Conservation (phyloP, 2,888 invertebrate species). For the Agonopterix arenella region DNA sequence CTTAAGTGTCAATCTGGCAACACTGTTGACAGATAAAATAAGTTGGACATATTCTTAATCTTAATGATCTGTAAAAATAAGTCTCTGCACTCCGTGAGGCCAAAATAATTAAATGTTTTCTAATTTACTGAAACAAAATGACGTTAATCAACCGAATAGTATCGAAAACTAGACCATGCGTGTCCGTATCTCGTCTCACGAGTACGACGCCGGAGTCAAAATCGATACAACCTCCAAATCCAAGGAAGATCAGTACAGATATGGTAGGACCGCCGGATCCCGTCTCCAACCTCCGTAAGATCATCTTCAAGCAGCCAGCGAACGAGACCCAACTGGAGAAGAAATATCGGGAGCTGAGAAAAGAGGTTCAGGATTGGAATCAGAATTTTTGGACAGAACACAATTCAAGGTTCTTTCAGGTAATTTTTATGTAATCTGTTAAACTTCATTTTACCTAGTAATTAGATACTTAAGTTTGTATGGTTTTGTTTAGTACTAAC, state of each 20-base stretch:
- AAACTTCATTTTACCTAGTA: too few species aligned
- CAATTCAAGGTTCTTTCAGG: conserved; percentile 84
- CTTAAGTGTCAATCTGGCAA: too few species aligned
- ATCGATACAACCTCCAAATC: conserved; percentile 51
- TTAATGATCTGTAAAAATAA: too few species aligned
- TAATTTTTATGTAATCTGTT: conserved; percentile 11
- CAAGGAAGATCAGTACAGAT: conserved; percentile 66
- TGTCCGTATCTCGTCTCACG: conserved; percentile 7
- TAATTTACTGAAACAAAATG: background rate
- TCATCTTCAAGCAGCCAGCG: conserved; percentile 79
- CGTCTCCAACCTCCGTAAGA: conserved; percentile 85
- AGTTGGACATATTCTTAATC: too few species aligned
- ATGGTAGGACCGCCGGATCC: conserved; percentile 89
- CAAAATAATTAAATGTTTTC: too few species aligned
- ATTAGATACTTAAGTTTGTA: too few species aligned
- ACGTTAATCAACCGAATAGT: background rate
- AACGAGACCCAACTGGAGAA: conserved; percentile 82
- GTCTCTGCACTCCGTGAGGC: too few species aligned
- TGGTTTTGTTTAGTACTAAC: too few species aligned
- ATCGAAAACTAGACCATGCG: background rate
- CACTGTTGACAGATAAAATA: background rate
- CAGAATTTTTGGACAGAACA: conserved; percentile 90
- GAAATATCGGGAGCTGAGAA: conserved; percentile 78
- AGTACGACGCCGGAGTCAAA: conserved; percentile 44
- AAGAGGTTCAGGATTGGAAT: conserved; percentile 88